Conservation (phyloP, 2,888 invertebrate species). For the Mellilla xanthometata region DNA sequence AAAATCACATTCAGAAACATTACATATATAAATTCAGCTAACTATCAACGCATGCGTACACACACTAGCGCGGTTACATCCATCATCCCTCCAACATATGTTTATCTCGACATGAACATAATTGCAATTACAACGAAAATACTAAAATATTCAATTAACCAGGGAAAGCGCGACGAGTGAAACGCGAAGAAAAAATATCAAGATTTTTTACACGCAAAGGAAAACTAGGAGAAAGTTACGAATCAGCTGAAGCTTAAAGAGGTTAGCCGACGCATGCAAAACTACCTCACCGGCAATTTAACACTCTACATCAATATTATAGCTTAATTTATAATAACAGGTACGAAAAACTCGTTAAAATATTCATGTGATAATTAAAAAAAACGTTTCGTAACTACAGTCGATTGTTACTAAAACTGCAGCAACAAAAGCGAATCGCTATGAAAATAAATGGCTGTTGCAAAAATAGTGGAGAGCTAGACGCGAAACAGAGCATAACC, state of each 20-base stretch:
- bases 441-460: constrained; percentile 69
- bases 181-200: constrained; percentile 70
- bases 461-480: constrained; percentile 69
- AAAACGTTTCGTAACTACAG: constrained; percentile 25
- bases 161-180: constrained; percentile 74
- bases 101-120: constrained; percentile 55
- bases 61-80: constrained; percentile 42
- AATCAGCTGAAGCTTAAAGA: constrained; percentile 24
- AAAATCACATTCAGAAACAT: constrained; percentile 81
- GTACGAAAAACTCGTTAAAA: constrained; percentile 25
- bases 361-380: constrained; percentile 22
- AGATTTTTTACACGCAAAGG: constrained; percentile 80
- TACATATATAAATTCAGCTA: constrained; percentile 71
- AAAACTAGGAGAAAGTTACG: constrained; percentile 65
- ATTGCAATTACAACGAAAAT: constrained; percentile 68
- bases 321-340: constrained; percentile 14
- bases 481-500: constrained; percentile 72
- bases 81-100: constrained; percentile 46
- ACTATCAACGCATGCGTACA: constrained; percentile 69
- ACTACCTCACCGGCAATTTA: constrained; percentile 31
- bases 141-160: constrained; percentile 70
- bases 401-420: constrained; percentile 33
- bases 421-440: constrained; percentile 63
- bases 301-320: constrained; percentile 10
- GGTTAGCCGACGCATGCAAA: constrained; percentile 38